Evolutionary conservation across 2,797 vertebrate species (phyloP), one percentile per base, ranked within the genome.

Genomic region (Scleropages formosus): DNA sequence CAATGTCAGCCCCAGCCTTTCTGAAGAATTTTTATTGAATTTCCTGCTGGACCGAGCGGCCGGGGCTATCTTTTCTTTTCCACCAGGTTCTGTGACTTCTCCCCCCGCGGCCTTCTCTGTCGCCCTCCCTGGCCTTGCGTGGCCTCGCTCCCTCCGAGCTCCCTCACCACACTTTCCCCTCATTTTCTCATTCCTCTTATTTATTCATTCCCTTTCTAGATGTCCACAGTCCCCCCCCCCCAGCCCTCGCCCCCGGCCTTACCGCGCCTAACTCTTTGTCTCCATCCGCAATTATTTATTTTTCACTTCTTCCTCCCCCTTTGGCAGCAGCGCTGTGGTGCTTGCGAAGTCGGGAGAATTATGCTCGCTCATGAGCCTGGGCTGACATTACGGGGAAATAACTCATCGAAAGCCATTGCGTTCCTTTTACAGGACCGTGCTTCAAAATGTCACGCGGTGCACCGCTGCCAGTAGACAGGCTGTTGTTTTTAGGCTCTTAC

Each of bases 11-110:
- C 78, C 88, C 86, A 82, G 91, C 93, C 92, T 93, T 97, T 39
- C 94, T 95, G 94, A 95, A 94, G 91, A 90, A 91, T 92, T 94
- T 95, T 95, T 94, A 96, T 94, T 96, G 93, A 92, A 94, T 94
- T 95, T 95, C 92, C 94, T 95, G 91, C 91, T 93, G 91, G 93
- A 94, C 92, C 64, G 87, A 49, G 82, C 84, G 80, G 80, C 81
- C 84, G 88, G 87, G 82, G 72, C 70, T 76, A 69, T 82, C 12
- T 64, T 82, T 82, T 80, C 22, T 60, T 63, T 76, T 76, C 77
- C 59, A 16, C 8, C 16, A 26, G 15, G 67, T 47, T 56, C 22
- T 18, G n/a, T 49, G 47, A 44, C 70, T 31, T 13, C 60, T 44
- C 26, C 16, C 39, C 9, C 27, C 20, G 53, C 24, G 59, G 51